Evolutionary conservation across 2,113 vertebrate species (phyloP).

Genomic region (Burhinus bistriatus): DNA sequence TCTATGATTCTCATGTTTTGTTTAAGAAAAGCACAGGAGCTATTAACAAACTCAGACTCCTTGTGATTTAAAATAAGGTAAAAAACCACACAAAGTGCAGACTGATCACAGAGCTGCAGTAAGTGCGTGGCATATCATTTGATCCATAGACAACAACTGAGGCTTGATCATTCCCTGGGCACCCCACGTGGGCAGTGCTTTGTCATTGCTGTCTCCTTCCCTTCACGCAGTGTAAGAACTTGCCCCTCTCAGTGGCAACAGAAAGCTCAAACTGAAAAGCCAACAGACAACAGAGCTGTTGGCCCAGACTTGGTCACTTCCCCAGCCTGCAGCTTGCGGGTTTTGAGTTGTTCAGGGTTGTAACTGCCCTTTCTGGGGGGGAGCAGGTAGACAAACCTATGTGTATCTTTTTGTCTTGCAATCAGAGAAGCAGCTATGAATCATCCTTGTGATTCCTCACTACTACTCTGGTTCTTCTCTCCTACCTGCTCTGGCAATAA

Average conservation of each 20-base stretch:
- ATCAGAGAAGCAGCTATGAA: neutral
- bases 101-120: neutral
- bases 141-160: neutral
- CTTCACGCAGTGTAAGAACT: accelerated
- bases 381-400: neutral
- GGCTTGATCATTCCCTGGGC: neutral
- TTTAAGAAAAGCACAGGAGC: neutral
- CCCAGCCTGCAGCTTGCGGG: neutral
- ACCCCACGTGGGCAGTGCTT: neutral
- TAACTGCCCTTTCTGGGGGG: neutral
- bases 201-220: neutral
- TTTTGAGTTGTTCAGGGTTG: neutral
- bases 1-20: neutral
- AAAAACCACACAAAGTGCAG: neutral
- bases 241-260: neutral
- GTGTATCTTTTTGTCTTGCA: neutral
- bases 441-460: neutral
- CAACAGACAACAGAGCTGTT: neutral
- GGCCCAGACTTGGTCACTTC: neutral
- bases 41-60: neutral
- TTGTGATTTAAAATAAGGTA: neutral
- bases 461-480: neutral
- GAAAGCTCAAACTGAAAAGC: neutral
- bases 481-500: neutral
- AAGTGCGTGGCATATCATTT: neutral